These are phyloP conservation scores for Corythornis madagascariensis DNA, from an alignment of 2,113 vertebrate species.

Conservation along the genomic window DNA sequence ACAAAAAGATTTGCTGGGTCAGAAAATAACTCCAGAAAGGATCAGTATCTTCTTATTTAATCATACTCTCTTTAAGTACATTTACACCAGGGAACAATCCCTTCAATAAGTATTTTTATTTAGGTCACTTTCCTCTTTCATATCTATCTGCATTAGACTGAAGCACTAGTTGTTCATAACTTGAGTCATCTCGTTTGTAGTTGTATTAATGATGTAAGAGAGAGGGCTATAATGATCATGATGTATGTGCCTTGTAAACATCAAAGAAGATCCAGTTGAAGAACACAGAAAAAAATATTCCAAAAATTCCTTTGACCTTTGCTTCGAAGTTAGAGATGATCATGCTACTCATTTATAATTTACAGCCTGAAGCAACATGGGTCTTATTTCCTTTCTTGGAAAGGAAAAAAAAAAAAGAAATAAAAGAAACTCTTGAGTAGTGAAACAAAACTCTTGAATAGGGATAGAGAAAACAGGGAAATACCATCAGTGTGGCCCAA, in stretches of 20 bases:
- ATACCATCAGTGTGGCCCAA: background rate
- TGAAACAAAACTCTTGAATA: background rate
- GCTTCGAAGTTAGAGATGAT: constrained; percentile 19
- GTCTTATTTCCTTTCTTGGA: background rate
- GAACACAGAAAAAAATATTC: background rate
- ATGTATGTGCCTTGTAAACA: constrained; percentile 41
- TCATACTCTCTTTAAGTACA: background rate
- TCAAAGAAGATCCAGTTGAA: constrained; percentile 63
- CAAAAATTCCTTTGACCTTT: constrained; percentile 49
- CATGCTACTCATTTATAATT: constrained; percentile 60
- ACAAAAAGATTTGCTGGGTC: background rate
- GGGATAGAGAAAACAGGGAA: background rate
- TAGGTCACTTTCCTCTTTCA: constrained; percentile 16
- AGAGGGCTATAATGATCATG: background rate
- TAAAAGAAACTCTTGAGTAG: background rate
- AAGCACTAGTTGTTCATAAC: constrained; percentile 17
- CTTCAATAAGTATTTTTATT: constrained; percentile 45
- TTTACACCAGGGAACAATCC: constrained; percentile 25
- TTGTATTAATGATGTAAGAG: constrained; percentile 55
- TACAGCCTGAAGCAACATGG: constrained; percentile 31
- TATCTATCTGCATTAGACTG: background rate
- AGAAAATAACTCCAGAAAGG: background rate
- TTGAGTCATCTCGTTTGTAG: constrained; percentile 19
- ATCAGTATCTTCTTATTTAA: background rate
- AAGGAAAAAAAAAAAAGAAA: background rate